Conservation (phyloP, 2,888 invertebrate genomes). For the Encarsia formosa region DNA sequence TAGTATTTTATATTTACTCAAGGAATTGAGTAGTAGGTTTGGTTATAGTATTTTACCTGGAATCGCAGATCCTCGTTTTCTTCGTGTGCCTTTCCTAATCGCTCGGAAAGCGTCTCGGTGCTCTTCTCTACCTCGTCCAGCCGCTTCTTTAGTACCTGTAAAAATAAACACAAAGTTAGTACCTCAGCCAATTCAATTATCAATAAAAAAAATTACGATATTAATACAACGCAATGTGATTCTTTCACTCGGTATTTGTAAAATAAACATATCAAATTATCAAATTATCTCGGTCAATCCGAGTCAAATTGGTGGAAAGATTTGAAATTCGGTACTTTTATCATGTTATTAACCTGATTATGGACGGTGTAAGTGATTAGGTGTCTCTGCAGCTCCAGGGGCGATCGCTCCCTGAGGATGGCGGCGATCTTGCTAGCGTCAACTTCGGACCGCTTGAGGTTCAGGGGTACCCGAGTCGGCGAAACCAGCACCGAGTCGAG, state of each 20-base stretch:
- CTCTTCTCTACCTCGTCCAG: conserved; percentile 67
- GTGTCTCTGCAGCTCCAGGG: conserved; percentile 78
- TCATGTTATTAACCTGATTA: conserved; percentile 83
- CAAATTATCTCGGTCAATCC: too few relatives aligned
- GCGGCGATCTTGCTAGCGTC: conserved; percentile 76
- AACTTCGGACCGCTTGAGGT: conserved; percentile 52
- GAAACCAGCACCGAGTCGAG: conserved; percentile 68
- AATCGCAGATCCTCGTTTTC: conserved; percentile 79
- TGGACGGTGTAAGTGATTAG: conserved; percentile 76
- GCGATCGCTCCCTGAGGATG: conserved; percentile 77
- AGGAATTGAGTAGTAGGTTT: too few relatives aligned
- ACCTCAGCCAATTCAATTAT: too few relatives aligned
- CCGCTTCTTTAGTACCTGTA: conserved; percentile 68
- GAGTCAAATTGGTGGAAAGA: too few relatives aligned
- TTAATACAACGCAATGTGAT: too few relatives aligned
- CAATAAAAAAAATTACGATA: neutral
- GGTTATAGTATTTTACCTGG: conserved; percentile 64
- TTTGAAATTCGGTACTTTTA: too few relatives aligned
- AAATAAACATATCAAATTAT: too few relatives aligned
- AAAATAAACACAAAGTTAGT: conserved; percentile 34
- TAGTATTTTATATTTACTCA: too few relatives aligned
- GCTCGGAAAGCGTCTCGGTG: conserved; percentile 63
- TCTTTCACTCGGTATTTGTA: too few relatives aligned
- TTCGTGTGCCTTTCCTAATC: conserved; percentile 69
- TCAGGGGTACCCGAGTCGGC: conserved; percentile 61